Conservation (phyloP, 2,888 invertebrate species). For the Mechanitis mazaeus region DNA sequence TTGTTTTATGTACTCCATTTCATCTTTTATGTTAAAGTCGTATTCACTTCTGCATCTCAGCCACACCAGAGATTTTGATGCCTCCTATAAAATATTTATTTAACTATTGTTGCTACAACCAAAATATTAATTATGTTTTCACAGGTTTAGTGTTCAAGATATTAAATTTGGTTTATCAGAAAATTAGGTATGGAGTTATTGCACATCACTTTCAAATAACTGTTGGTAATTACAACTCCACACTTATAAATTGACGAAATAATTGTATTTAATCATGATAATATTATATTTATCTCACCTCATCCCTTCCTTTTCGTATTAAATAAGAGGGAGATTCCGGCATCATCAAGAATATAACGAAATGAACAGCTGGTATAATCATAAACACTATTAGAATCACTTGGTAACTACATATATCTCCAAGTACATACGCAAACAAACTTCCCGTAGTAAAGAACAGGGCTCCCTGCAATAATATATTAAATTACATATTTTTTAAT, state of each 20-base stretch:
- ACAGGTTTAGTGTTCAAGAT: no score
- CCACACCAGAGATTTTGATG: conserved; percentile 54
- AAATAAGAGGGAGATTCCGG: conserved; percentile 79
- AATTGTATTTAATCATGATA: background rate
- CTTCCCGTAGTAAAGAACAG: conserved; percentile 71
- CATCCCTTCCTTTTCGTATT: conserved; percentile 53
- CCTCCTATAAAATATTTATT: conserved; percentile 42
- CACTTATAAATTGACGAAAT: no score
- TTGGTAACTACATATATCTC: conserved; percentile 68
- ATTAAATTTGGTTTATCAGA: no score
- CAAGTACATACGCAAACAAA: conserved; percentile 68
- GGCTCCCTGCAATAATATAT: conserved; percentile 32
- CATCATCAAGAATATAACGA: conserved; percentile 67
- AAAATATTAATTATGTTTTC: background rate
- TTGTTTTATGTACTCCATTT: conserved; percentile 48
- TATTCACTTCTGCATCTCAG: conserved; percentile 54
- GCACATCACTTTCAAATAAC: no score
- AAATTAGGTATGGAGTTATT: no score
- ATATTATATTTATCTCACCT: conserved; percentile 46
- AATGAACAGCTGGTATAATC: conserved; percentile 52
- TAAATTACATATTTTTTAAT: no score
- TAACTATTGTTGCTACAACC: background rate
- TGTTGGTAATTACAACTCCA: no score
- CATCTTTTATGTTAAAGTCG: conserved; percentile 42
- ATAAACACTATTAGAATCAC: conserved; percentile 70